phyloP scores from a whole-genome alignment of 2,113 vertebrate genomes.

The Pelecanus crispus region DNA sequence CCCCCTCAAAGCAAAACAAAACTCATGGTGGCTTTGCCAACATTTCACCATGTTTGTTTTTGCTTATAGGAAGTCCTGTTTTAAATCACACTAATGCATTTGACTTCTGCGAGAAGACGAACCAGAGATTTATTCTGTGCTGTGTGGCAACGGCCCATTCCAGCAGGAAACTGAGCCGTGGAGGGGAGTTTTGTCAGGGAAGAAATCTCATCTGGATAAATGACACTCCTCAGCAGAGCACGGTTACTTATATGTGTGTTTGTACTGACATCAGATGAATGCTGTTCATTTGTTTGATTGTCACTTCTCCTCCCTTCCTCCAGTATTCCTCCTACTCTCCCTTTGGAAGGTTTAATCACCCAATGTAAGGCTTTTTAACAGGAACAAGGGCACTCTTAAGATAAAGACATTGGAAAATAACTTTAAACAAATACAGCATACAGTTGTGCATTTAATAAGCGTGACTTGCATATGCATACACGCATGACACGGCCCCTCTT shows the following conservation, averaged over 20 bases:
- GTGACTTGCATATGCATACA: accelerated
- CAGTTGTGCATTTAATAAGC: not conserved
- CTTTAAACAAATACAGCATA: not conserved
- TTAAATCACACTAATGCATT: not conserved
- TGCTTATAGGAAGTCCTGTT: not conserved
- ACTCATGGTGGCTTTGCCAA: not conserved
- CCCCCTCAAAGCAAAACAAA: not conserved
- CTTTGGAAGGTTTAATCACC: not conserved
- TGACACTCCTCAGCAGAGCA: not conserved
- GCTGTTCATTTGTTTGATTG: not conserved
- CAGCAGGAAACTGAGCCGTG: not conserved
- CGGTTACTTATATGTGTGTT: not conserved
- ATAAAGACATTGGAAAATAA: not conserved
- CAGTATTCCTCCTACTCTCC: not conserved
- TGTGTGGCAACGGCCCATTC: not conserved
- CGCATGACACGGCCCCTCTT: not conserved
- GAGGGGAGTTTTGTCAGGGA: not conserved
- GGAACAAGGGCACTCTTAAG: not conserved
- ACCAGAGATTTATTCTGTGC: not conserved
- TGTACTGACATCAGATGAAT: not conserved
- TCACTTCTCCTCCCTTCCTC: not conserved
- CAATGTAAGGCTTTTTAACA: not conserved
- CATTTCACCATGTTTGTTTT: not conserved
- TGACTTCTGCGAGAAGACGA: not conserved
- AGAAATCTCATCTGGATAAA: not conserved